Evolutionary conservation across 1,140 invertebrate genomes (phyloP).

Genomic region (Chlorops oryzae): DNA sequence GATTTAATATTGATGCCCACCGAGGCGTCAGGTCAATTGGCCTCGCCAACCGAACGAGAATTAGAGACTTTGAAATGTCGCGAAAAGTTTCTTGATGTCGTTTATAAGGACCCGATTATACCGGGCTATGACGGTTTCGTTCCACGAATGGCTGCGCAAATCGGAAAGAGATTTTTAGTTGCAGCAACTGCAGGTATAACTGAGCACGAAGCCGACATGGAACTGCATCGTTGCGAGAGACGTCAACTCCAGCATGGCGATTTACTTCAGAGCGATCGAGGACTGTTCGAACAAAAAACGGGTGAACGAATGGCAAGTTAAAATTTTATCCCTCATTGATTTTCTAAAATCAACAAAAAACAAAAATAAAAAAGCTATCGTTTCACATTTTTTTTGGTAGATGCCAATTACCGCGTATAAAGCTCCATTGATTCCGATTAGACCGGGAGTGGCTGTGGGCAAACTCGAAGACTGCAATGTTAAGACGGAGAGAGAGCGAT

Average conservation of each 20-base stretch:
- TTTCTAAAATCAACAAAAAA: not conserved
- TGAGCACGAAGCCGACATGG: slow-evolving; percentile 58
- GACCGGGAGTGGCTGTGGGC: slow-evolving; percentile 58
- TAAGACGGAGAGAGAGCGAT: slow-evolving; percentile 48
- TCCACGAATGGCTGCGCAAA: slow-evolving; percentile 55
- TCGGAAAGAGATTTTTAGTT: slow-evolving; percentile 61
- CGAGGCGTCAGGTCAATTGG: slow-evolving; percentile 55
- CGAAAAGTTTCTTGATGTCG: slow-evolving; percentile 55
- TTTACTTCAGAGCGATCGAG: slow-evolving; percentile 53
- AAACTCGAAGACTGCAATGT: slow-evolving; percentile 53
- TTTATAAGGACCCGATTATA: slow-evolving; percentile 63
- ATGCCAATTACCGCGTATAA: slow-evolving; percentile 58
- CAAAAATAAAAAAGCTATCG: not conserved
- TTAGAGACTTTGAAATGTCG: slow-evolving; percentile 59
- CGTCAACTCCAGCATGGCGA: slow-evolving; percentile 52
- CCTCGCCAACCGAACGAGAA: slow-evolving; percentile 55
- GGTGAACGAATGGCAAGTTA: slow-evolving; percentile 57
- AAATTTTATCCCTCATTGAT: not conserved
- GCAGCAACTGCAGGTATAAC: slow-evolving; percentile 61
- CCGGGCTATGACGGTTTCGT: slow-evolving; percentile 67
- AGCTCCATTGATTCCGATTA: slow-evolving; percentile 57
- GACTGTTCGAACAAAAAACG: slow-evolving; percentile 52
- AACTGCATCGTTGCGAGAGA: slow-evolving; percentile 52
- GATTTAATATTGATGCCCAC: slow-evolving; percentile 61
- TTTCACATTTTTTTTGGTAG: slow-evolving; percentile 42